Evolutionary conservation across 37 sponge, comb jelly and placozoan species (phyloP), one percentile per base, ranked within the genome.

Genomic region (Oscarella lobularis): DNA sequence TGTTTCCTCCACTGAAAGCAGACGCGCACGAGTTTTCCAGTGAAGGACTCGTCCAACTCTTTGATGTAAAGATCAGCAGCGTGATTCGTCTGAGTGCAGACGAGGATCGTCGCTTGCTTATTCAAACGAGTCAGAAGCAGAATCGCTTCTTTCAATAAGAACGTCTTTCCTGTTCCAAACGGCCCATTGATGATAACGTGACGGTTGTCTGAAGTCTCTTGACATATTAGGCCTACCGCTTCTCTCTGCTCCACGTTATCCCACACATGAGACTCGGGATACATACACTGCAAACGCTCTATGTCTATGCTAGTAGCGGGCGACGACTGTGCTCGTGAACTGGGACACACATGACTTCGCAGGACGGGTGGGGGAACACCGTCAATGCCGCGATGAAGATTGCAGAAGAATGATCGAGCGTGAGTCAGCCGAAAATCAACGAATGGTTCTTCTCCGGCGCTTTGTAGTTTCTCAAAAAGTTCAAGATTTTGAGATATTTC

Each of bases 101-200:
- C 66, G 60, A 93, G 81, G 41, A 89, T 84, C 0, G 73, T 40
- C 20, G 81, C 39, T 9, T 75, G 65, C 0, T 81, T 66, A 31
- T 76, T 34, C 32, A 79, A 40, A 27, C 68, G 73, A 3, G 73
- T 66, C 37, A 93, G 72, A 31, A 93, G 31, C 33, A 60, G 66
- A 34, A 93, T 78, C 67, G 89, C 88, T 38, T 93, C 94, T 32
- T 60, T 66, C 75, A 93, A 60, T 1, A 88, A 84, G 0, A 79
- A 70, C 4, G 94, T 93, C 75, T 93, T 93, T 4, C 94, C 94
- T 81, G 89, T 88, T 0, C 94, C 94, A 82, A 93, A 93, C 1
- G 94, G 94, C 20, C 94, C 93, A 75, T 84, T 77, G 35, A 93
- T 85, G 1, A 93, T 79, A 0, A 84, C 73, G 1, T 89, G 94